Base-by-base conservation (phyloP, 2,888 invertebrate genomes). In the Enoplolaimus lenunculus region DNA sequence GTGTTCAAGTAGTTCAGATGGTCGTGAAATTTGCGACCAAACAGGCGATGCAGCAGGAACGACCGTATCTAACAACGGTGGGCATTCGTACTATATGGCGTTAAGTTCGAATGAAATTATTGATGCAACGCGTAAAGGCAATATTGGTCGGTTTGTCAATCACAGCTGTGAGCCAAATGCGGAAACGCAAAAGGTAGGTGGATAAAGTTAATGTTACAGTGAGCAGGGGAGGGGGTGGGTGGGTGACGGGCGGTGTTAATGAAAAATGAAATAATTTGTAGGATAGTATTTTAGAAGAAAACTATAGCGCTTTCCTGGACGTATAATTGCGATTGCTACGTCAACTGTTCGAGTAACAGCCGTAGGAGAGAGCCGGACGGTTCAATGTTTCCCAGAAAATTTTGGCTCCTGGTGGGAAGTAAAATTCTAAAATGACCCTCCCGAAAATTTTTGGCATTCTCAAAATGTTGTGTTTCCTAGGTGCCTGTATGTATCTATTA, bases 21-120 rank as follows among this genome's bases (percentile, higher is more conserved):
- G 21, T 45, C 7, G 21, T 7, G 45, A 45, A 45, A 45, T 13
- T 45, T 21, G 21, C 21, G 45, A 45, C 7, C 34, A 66, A 34
- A n/a, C 29, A 21, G 2, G 75, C 33, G 90, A 90, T 72, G 91
- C 91, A 81, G 90, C 90, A 79, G 86, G 87, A 45, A 45, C 7
- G 7, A 13, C 21, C 7, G 7, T 21, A 21, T 45, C 45, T 13
- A 45, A 45, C 7, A n/a, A n/a, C n/a, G n/a, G n/a, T n/a, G n/a
- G n/a, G n/a, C 97, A 98, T 82, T 93, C 93, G 81, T 98, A 97
- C 82, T 95, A 97, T 81, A 97, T 98, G 95, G 90, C 94, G 0
- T 83, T 97, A 65, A 89, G 92, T 79, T 89, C 90, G 0, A 93
- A 94, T 82, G 88, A 90, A 73, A 88, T 92, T 71, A 97, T 99